Evolutionary conservation across 2,888 invertebrate genomes (phyloP), one percentile per base, ranked within the genome.

Genomic region (Trachelus tabidus): DNA sequence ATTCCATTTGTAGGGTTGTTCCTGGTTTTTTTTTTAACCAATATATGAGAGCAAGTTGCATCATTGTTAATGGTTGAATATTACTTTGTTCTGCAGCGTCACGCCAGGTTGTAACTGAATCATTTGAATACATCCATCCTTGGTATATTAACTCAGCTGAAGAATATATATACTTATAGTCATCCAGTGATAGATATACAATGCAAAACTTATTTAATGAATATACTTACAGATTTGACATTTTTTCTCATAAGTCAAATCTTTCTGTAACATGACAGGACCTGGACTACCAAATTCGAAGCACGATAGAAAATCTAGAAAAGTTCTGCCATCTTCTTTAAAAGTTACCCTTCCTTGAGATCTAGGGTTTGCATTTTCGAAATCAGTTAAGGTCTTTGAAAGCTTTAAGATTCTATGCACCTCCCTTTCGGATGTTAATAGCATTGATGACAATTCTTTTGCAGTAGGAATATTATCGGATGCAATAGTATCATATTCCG

Each of bases 1-100:
- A 94, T 84, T 96, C 94, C 68, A 93, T 92, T 85, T 92, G 92
- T 69, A 94, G 90, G 90, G 86, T 93, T 87, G 86, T 92, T 86
- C 88, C 93, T 87, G 86, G 82, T 83, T 88, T 86, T 88, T 92
- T 89, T 86, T 95, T 94, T 84, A 96, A 93, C 94, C 97, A 94
- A 87, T 95, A 96, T 84, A 93, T 92, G 76, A 97, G 93, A n/a
- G 95, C 91, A 79, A 96, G 92, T 83, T 94, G 94, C 82, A 97
- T 93, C 37, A 97, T 92, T 87, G 95, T 95, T 85, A 94, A 94
- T 69, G 95, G 93, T 83, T 93, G 87, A 89, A 95, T 92, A 89
- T 92, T 86, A 91, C 94, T 92, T 89, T 92, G 85, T 90, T 91
- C 81, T 33, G 92, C 92, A 68, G 87, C 88, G 37, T 84, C 85